Evolutionary conservation across 2,113 vertebrate species (phyloP).

Genomic region (Mastomys natalensis): DNA sequence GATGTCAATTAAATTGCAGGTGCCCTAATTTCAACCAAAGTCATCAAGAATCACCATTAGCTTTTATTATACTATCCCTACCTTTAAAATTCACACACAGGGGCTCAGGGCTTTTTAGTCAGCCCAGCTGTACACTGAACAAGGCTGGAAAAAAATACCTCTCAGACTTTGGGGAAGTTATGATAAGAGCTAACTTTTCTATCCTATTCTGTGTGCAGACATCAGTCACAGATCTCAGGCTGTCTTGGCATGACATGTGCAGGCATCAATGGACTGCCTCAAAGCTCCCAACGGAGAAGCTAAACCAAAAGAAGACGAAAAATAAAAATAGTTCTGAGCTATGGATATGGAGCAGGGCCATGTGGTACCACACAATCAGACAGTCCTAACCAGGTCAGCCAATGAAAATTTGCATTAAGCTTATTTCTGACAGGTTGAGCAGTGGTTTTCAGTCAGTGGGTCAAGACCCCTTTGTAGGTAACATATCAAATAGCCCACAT

Average conservation of each 20-base stretch:
- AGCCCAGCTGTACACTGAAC: background rate
- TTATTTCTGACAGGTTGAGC: background rate
- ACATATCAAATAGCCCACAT: background rate
- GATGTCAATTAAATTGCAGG: conserved; percentile 88
- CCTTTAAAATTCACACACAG: conserved; percentile 50
- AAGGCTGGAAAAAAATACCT: background rate
- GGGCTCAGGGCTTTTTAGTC: conserved; percentile 10
- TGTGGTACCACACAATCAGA: background rate
- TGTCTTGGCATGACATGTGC: background rate
- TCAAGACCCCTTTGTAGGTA: background rate
- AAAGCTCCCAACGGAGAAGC: background rate
- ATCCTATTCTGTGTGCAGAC: background rate
- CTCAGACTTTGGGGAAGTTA: background rate
- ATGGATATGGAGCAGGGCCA: background rate
- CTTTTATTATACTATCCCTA: conserved; percentile 67
- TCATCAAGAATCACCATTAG: conserved; percentile 80
- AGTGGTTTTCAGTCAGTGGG: background rate
- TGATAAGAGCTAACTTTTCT: background rate
- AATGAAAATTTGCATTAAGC: background rate
- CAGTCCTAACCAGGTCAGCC: background rate
- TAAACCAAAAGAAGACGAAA: background rate
- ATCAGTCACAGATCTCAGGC: background rate
- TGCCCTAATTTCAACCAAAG: conserved; percentile 84
- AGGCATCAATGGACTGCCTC: background rate
- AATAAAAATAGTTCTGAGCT: background rate